Conservation (phyloP, 1,140 invertebrate genomes). For the Paralvinella palmiformis region DNA sequence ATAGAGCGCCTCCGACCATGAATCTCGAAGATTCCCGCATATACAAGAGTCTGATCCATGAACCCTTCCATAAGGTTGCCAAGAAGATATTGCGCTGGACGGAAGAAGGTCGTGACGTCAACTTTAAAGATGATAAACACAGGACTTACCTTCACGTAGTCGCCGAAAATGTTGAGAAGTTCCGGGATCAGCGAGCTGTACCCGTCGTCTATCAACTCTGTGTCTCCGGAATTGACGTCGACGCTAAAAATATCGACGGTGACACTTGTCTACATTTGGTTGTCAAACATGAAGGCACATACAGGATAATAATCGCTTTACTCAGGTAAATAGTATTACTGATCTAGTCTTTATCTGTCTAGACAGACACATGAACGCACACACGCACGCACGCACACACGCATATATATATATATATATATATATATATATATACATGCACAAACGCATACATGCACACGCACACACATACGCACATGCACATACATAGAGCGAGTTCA, state of each 20-base stretch:
- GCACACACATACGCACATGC: no score
- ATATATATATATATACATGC: no score
- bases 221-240: constrained; percentile 1
- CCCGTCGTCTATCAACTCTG: constrained; percentile 5
- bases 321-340: not conserved
- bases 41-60: not conserved
- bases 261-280: constrained; percentile 4
- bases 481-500: no score
- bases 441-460: no score
- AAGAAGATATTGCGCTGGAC: not conserved
- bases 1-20: no score
- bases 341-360: no score
- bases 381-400: no score
- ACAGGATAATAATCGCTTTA: constrained; percentile 4
- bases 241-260: not conserved
- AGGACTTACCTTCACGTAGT: constrained; percentile 8
- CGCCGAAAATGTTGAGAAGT: not conserved
- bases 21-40: constrained; percentile 4
- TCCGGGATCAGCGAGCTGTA: not conserved
- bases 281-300: not conserved
- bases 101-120: constrained; percentile 7
- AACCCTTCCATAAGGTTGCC: not conserved
- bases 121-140: not conserved
- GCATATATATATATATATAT: no score
- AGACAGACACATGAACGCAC: no score